Percentiles rank a stretch among this genome's conserved stretches.
phyloP scores from a whole-genome alignment of 2,888 invertebrate genomes.

The Psococerastis gibbosa region DNA sequence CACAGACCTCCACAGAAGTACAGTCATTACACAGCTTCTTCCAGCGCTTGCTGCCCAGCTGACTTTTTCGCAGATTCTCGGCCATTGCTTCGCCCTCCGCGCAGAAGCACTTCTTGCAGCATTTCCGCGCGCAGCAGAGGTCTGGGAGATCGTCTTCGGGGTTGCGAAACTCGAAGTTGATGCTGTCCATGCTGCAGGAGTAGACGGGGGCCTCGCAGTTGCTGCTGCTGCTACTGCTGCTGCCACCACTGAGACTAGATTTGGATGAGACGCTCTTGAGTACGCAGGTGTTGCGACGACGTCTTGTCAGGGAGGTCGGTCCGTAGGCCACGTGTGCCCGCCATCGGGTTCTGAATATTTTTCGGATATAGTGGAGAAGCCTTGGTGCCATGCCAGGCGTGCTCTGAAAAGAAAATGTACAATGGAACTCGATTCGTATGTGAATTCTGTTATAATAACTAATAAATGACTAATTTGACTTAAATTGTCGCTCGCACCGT shows the following conservation, averaged over 20 bases:
- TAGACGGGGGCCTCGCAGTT: too few relatives aligned
- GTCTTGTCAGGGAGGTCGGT: background rate
- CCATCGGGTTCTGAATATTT: background rate
- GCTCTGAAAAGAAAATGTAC: too few relatives aligned
- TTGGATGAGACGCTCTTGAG: slow-evolving; percentile 5
- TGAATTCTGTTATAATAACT: too few relatives aligned
- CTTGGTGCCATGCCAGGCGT: background rate
- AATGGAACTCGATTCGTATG: too few relatives aligned
- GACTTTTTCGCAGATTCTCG: background rate
- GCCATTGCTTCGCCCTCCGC: background rate
- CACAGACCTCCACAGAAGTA: too few relatives aligned
- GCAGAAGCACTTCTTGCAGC: slow-evolving; percentile 4
- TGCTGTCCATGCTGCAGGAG: background rate
- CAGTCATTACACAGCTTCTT: too few relatives aligned
- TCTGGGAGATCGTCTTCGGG: background rate
- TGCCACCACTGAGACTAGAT: background rate
- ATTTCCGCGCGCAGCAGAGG: background rate
- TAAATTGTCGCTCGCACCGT: too few relatives aligned
- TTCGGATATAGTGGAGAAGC: background rate
- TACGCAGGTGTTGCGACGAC: background rate
- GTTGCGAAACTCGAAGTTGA: slow-evolving; percentile 3
- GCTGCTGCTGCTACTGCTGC: background rate
- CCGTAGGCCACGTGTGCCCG: slow-evolving; percentile 2
- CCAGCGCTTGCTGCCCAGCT: background rate
- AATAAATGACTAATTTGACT: too few relatives aligned